Evolutionary conservation across 1,140 invertebrate species (phyloP).

Genomic region (Nasonia vitripennis): DNA sequence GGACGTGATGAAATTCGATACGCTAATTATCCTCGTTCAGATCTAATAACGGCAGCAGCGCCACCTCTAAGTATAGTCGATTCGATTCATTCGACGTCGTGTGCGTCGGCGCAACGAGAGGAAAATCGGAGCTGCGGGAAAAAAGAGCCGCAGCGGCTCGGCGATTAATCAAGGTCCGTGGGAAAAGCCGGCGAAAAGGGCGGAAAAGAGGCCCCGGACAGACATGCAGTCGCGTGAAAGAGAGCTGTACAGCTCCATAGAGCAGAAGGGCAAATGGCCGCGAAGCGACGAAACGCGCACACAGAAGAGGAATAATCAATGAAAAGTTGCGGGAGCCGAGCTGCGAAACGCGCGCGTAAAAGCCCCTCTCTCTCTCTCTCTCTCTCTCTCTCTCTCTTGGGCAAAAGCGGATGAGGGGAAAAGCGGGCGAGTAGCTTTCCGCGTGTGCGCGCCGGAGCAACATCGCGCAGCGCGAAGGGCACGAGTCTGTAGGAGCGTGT

Average conservation of each 20-base stretch:
- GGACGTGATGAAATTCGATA: no score
- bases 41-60: no score
- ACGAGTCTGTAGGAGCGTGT: not conserved
- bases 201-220: not conserved
- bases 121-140: no score
- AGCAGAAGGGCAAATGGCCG: not conserved
- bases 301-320: constrained; percentile 38
- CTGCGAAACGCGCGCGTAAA: constrained; percentile 8
- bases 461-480: not conserved
- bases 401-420: not conserved
- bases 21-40: no score
- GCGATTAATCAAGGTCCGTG: not conserved
- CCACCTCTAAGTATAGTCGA: no score
- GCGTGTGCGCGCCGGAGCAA: not conserved
- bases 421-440: not conserved
- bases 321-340: constrained; percentile 18
- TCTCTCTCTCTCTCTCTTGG: not conserved
- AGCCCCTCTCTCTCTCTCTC: not conserved
- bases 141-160: no score
- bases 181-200: not conserved
- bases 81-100: no score
- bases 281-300: not conserved
- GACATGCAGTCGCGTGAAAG: no score
- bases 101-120: no score
- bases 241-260: not conserved